phyloP scores from a whole-genome alignment of 2,888 invertebrate genomes.

The Coenonympha glycerion region DNA sequence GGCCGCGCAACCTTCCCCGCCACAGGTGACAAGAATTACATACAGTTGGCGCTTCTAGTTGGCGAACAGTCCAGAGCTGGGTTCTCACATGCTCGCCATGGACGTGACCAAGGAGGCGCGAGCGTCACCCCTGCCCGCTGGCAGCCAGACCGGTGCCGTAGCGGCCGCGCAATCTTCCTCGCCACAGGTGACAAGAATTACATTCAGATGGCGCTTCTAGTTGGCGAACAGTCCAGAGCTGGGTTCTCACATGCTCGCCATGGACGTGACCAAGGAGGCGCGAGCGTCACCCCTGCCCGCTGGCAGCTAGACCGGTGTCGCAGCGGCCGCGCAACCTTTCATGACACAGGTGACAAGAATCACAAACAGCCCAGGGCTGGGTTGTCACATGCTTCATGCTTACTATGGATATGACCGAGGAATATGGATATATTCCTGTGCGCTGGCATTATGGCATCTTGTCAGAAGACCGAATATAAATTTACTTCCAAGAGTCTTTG shows the following conservation, averaged over 20 bases:
- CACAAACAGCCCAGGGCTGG: neutral
- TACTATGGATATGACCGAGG: too few relatives aligned
- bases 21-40: too few relatives aligned
- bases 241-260: conserved; percentile 80
- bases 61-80: conserved; percentile 54
- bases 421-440: too few relatives aligned
- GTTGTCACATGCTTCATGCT: too few relatives aligned
- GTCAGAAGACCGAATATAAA: too few relatives aligned
- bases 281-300: conserved; percentile 66
- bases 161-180: conserved; percentile 46
- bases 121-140: conserved; percentile 59
- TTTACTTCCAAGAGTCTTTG: too few relatives aligned
- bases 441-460: too few relatives aligned
- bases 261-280: conserved; percentile 88
- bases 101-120: conserved; percentile 86
- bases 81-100: conserved; percentile 83
- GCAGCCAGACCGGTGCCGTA: conserved; percentile 46
- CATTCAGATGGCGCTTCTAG: neutral
- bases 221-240: conserved; percentile 61
- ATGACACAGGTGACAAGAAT: conserved; percentile 41
- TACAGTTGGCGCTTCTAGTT: neutral
- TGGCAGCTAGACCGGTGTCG: conserved; percentile 47
- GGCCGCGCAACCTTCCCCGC: conserved; percentile 49
- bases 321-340: conserved; percentile 44
- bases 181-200: conserved; percentile 48